These are phyloP conservation scores for Diprion similis DNA, from an alignment of 1,140 invertebrate species.

Conservation along the genomic window DNA sequence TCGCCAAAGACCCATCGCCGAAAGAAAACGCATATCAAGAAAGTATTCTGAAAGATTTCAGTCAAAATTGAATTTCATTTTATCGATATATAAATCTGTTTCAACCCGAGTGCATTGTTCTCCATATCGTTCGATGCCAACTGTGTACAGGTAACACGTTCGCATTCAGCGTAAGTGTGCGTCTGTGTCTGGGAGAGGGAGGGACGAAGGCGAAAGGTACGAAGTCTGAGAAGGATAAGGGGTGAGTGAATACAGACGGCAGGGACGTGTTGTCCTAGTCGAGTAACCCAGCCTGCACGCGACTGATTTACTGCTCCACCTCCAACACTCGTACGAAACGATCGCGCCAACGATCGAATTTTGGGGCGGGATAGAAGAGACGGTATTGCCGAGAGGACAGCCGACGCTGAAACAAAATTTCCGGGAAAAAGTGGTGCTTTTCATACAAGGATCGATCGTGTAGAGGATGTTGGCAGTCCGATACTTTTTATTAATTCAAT, in stretches of 20 bases:
- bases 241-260: slow-evolving; percentile 16
- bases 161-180: background rate
- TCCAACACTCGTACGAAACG: background rate
- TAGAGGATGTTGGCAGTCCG: too few species aligned
- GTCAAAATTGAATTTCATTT: background rate
- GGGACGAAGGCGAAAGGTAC: background rate
- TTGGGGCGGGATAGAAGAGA: background rate
- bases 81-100: background rate
- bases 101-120: background rate
- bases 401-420: too few species aligned
- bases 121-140: background rate
- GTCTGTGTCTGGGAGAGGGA: background rate
- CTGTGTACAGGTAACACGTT: background rate
- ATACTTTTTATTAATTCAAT: too few species aligned
- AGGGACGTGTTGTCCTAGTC: slow-evolving; percentile 19
- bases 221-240: background rate
- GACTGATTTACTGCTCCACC: slow-evolving; percentile 17
- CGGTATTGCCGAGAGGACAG: too few species aligned
- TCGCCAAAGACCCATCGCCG: too few species aligned
- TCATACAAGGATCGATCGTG: too few species aligned
- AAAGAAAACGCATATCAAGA: too few species aligned
- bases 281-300: slow-evolving; percentile 15
- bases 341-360: background rate
- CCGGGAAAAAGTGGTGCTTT: too few species aligned
- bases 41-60: too few species aligned